Conservation (phyloP, 2,888 invertebrate species). For the Apamea crenata region DNA sequence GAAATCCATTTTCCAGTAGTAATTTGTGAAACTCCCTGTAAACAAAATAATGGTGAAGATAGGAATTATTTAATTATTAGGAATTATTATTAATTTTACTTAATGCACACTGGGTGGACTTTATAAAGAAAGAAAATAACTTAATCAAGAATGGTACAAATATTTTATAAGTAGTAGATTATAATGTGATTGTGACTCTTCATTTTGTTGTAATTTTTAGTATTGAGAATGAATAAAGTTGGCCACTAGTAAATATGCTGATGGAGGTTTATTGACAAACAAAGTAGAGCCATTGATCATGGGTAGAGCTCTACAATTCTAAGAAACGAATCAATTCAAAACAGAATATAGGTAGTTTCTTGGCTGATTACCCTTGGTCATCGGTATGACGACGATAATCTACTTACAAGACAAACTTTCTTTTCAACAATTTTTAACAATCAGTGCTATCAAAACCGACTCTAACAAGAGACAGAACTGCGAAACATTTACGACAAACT, state of each 20-base stretch:
- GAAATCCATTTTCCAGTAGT: conserved; percentile 84
- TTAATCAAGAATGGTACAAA: background rate
- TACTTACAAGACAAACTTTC: background rate
- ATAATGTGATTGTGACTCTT: background rate
- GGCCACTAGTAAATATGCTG: background rate
- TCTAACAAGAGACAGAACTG: conserved; percentile 8
- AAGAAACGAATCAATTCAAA: background rate
- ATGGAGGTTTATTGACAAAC: background rate
- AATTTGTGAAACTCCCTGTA: conserved; percentile 85
- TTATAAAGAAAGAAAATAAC: background rate
- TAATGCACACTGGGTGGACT: background rate
- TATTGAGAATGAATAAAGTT: background rate
- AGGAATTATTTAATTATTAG: too few relatives aligned
- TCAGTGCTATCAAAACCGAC: background rate
- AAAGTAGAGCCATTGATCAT: background rate
- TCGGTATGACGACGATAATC: background rate
- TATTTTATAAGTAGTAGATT: background rate
- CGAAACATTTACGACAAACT: conserved; percentile 59
- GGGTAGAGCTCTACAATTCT: background rate
- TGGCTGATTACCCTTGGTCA: background rate
- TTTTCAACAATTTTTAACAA: background rate
- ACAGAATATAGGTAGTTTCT: background rate
- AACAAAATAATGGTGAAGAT: conserved; percentile 31
- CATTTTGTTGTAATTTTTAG: too few relatives aligned
- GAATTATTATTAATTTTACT: too few relatives aligned